phyloP scores from a whole-genome alignment of 2,888 invertebrate species.

The Caenorhabditis doughertyi region DNA sequence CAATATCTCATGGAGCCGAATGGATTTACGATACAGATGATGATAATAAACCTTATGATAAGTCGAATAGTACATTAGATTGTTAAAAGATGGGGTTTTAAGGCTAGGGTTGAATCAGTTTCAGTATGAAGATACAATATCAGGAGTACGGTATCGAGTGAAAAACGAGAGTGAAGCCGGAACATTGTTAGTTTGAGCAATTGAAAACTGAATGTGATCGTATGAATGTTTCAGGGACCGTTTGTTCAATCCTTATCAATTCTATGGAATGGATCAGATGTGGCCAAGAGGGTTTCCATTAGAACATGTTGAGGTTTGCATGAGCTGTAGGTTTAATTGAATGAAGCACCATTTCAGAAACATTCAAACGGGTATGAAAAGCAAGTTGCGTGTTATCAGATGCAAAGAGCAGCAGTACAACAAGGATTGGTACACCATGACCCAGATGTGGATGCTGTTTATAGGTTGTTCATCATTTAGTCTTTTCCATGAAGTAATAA shows the following conservation, averaged over 20 bases:
- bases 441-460: slow-evolving; percentile 71
- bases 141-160: slow-evolving; percentile 46
- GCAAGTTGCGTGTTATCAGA: slow-evolving; percentile 53
- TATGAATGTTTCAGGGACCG: slow-evolving; percentile 1
- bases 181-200: not conserved
- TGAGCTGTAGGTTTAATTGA: not conserved
- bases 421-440: slow-evolving; percentile 72
- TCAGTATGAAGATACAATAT: slow-evolving; percentile 41
- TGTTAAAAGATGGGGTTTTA: slow-evolving; percentile 8
- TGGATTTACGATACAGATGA: slow-evolving; percentile 71
- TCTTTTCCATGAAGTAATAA: not conserved
- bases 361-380: slow-evolving; percentile 60
- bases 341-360: not conserved
- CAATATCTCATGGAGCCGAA: slow-evolving; percentile 67
- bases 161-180: not conserved
- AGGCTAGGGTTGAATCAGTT: slow-evolving; percentile 68
- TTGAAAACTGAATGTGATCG: not conserved
- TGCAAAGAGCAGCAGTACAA: slow-evolving; percentile 67
- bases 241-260: slow-evolving; percentile 70
- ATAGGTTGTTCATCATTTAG: slow-evolving; percentile 25
- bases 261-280: slow-evolving; percentile 64
- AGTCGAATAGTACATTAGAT: too few relatives aligned
- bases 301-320: slow-evolving; percentile 45
- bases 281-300: slow-evolving; percentile 73
- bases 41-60: slow-evolving; percentile 62